These are phyloP conservation scores for Homarus americanus DNA, from an alignment of 1,140 invertebrate species.

Conservation along the genomic window DNA sequence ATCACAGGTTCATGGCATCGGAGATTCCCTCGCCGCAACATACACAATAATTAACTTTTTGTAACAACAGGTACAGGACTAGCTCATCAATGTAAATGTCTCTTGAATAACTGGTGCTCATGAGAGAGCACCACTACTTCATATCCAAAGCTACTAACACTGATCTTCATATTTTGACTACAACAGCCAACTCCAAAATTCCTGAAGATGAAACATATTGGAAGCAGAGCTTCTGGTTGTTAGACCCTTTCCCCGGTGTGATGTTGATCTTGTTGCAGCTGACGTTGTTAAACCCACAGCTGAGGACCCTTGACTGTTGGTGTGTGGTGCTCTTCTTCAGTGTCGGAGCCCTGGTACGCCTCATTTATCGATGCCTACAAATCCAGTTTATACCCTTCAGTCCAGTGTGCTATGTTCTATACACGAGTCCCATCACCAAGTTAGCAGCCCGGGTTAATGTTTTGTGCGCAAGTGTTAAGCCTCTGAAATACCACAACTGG, in stretches of 20 bases:
- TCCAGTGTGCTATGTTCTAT: conserved; percentile 7
- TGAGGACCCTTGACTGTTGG: conserved; percentile 32
- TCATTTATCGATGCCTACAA: conserved; percentile 36
- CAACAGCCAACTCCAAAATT: neutral
- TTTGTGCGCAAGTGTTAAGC: neutral
- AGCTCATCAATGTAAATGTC: neutral
- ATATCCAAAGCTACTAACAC: neutral
- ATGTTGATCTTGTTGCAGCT: conserved; percentile 18
- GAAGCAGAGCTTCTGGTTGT: conserved; percentile 32
- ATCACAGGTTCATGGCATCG: neutral
- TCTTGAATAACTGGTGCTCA: neutral
- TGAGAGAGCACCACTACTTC: neutral
- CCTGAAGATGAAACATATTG: neutral
- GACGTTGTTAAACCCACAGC: conserved; percentile 21
- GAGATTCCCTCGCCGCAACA: neutral
- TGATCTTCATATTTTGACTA: neutral
- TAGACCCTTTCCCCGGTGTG: conserved; percentile 18
- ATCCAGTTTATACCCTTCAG: conserved; percentile 40
- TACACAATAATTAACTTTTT: conserved; percentile 1
- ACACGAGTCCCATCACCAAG: neutral
- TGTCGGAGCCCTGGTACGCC: conserved; percentile 15
- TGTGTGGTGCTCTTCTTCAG: neutral
- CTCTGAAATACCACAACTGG: neutral
- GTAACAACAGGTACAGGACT: neutral
- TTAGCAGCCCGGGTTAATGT: neutral